These are phyloP conservation scores for Cynopterus brachyotis DNA, from an alignment of 2,113 vertebrate genomes.

Conservation along the genomic window DNA sequence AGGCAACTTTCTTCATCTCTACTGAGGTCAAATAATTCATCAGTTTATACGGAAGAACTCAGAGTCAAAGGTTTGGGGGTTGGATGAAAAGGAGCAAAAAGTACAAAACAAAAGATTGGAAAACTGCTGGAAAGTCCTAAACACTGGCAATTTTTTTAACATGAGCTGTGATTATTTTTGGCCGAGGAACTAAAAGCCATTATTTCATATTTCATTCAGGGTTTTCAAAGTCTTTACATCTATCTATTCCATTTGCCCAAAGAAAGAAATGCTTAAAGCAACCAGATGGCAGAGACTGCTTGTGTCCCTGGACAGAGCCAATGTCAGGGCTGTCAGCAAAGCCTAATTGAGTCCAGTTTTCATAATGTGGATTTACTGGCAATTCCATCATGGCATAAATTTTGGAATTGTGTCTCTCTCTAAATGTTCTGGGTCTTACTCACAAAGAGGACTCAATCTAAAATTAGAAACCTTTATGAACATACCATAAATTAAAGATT, in stretches of 20 bases:
- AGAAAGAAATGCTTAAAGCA: background rate
- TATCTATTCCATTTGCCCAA: background rate
- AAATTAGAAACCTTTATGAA: constrained; percentile 28
- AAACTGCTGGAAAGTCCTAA: background rate
- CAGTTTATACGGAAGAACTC: background rate
- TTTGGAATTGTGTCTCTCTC: background rate
- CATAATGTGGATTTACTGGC: background rate
- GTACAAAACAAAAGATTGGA: background rate
- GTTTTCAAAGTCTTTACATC: background rate
- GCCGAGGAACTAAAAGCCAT: background rate
- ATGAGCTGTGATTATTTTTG: background rate
- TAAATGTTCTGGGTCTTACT: background rate
- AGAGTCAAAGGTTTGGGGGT: background rate
- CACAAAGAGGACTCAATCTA: background rate
- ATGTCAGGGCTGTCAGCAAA: background rate
- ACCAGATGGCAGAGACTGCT: background rate
- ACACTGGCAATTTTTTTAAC: background rate
- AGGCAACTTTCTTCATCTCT: background rate
- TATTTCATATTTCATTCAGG: background rate
- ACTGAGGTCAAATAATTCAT: background rate
- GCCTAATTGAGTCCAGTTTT: background rate
- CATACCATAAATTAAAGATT: constrained; percentile 41
- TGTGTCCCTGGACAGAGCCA: background rate
- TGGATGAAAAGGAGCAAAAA: background rate
- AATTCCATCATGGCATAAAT: background rate